Percentiles rank a stretch among this genome's conserved stretches.
phyloP scores from a whole-genome alignment of 2,113 vertebrate species.

The Clarias macrocephalus region DNA sequence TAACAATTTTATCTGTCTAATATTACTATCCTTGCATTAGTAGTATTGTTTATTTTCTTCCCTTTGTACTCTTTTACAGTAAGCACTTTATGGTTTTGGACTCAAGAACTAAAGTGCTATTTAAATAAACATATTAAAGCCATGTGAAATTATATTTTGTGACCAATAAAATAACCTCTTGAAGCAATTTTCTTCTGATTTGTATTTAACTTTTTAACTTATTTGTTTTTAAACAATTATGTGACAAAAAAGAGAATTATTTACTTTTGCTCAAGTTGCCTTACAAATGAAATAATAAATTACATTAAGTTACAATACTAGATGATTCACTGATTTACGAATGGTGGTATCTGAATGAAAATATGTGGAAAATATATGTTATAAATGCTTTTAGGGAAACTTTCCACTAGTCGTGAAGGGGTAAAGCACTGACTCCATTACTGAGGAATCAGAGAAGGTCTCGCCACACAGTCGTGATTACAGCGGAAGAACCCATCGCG shows the following conservation, averaged over 20 bases:
- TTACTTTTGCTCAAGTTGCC: background rate
- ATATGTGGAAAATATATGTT: background rate
- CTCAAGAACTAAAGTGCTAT: background rate
- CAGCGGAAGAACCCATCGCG: background rate
- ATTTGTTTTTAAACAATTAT: background rate
- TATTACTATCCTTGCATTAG: background rate
- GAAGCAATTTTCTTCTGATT: background rate
- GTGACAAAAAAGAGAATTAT: background rate
- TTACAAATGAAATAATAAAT: background rate
- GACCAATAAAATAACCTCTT: background rate
- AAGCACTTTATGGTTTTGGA: background rate
- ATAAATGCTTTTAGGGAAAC: background rate
- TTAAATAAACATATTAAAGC: background rate
- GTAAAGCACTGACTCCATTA: background rate
- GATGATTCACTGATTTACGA: background rate
- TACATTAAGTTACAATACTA: background rate
- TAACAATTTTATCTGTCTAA: background rate
- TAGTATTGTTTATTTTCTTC: background rate
- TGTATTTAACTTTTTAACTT: background rate
- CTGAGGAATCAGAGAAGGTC: background rate
- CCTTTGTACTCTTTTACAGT: background rate
- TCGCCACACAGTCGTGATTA: background rate
- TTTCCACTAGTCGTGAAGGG: background rate
- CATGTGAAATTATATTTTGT: background rate
- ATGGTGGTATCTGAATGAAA: background rate